Base-by-base conservation (phyloP, 2,888 invertebrate species). In the Xanthia icteritia region DNA sequence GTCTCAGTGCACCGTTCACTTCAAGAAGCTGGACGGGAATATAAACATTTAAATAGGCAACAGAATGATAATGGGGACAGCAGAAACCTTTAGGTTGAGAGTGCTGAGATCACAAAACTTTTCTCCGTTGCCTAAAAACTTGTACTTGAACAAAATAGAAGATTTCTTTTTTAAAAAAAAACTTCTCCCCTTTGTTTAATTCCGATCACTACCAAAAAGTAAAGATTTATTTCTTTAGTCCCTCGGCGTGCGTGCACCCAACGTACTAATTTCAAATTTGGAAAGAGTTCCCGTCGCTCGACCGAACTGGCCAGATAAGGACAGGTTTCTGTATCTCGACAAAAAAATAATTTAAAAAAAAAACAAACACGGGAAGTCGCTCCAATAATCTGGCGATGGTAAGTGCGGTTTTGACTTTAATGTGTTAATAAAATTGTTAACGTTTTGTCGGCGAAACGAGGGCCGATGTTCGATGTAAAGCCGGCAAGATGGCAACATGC, bases 341-440 rank as follows among this genome's bases (percentile, higher is more conserved):
- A 92, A 93, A 93, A 94, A 92, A 81, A 90, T 89, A 90, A 92
- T 92, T 77, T 8, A 58, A 92, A 92, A 90, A 92, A 92, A 92
- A 45, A 92, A 92, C 87, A 93, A 92, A 92, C 91, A 95, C 95
- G 95, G 96, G 95, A 96, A 95, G 96, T 96, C 91, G 91, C 91
- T 92, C 92, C 92, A 96, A 96, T 96, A 95, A 96, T 96, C 96
- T 94, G 92, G 91, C 91, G 92, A 90, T 92, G 92, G 94, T 95
- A 95, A 95, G 93, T 96, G 96, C 96, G 94, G 95, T 95, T 96
- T 95, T 96, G 95, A 96, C 95, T 96, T 95, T 95, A 95, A 96
- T 95, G 96, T 96, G 96, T 96, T 95, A 96, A 96, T 96, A 95
- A 96, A 96, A 95, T 92, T 95, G 95, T 95, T 95, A 95, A 91